Evolutionary conservation across 2,113 vertebrate species (phyloP), one percentile per base, ranked within the genome.

Genomic region (Corapipo altera): DNA sequence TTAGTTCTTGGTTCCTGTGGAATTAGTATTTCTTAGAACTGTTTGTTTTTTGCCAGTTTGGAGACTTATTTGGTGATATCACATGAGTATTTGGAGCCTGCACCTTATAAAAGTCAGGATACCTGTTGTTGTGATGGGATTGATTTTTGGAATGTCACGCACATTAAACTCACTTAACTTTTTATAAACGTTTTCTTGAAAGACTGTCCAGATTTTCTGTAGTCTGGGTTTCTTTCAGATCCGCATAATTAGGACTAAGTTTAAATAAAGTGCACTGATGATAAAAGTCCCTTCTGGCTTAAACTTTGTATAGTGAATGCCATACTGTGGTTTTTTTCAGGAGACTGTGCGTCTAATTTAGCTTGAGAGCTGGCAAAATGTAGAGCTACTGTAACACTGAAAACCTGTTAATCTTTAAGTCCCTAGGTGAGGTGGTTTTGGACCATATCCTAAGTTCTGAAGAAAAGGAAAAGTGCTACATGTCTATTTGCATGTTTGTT

Each of bases 1-100:
- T 96, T 95, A 94, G 80, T 96, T 83, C 70, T 95, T 89, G 84
- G 89, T 92, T 98, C 97, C 96, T 95, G 95, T 96, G 95, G 96
- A 97, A 97, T 97, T 98, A 97, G 78, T 66, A 79, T 96, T 98
- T 98, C 97, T 98, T 97, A 98, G 98, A 98, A 98, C 92, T 97
- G 89, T 97, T 97, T 97, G 82, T 23, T 51, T 96, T 97, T 96
- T 95, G 95, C 96, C 91, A 91, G 52, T 71, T 80, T 86, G 81
- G 69, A 95, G 94, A 86, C 91, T 97, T 80, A 52, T 61, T 93
- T 98, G 76, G 70, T 97, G 94, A 80, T 95, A 97, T 91, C 96
- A 76, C 79, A 64, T 92, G 95, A 96, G 76, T 69, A 65, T 90
- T 96, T 78, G 89, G 88, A 95, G 51, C 84, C 89, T 37, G n/a